A percentile compares a stretch with the other conserved stretches of the same genome.
phyloP scores from a whole-genome alignment of 2,113 vertebrate genomes.

The Lagenorhynchus albirostris region DNA sequence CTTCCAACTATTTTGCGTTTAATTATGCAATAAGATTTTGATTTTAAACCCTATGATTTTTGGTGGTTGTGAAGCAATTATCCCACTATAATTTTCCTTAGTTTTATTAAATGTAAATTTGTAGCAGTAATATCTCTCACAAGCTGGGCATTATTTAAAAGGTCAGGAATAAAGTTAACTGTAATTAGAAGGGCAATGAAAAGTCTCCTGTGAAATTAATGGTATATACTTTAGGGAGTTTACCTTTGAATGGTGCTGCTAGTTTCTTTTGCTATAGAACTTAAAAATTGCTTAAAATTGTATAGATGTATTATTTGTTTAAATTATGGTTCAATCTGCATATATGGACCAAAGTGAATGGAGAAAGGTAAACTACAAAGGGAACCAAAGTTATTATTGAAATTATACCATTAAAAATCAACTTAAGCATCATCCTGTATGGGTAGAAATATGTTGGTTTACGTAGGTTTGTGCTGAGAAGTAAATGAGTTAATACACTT shows the following conservation, averaged over 20 bases:
- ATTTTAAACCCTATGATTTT: background rate
- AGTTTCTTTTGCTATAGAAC: background rate
- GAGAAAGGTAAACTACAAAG: background rate
- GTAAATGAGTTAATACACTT: background rate
- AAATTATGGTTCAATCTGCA: background rate
- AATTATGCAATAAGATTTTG: background rate
- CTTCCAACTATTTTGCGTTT: background rate
- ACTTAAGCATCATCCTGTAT: background rate
- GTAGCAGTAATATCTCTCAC: background rate
- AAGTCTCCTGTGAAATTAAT: background rate
- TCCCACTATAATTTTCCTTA: background rate
- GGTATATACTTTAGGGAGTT: background rate
- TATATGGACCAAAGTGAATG: background rate
- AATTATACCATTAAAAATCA: background rate
- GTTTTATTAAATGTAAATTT: background rate
- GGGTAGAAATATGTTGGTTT: background rate
- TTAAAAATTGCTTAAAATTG: background rate
- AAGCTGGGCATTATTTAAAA: background rate
- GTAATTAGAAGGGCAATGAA: background rate
- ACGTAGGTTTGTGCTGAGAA: background rate
- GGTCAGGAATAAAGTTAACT: background rate
- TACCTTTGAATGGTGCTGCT: background rate
- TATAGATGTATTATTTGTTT: background rate
- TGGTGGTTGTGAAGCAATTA: background rate
- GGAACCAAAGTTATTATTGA: background rate